A percentile compares a stretch with the other conserved stretches of the same genome.
phyloP scores from a whole-genome alignment of 2,113 vertebrate species.

The Oreochromis niloticus region DNA sequence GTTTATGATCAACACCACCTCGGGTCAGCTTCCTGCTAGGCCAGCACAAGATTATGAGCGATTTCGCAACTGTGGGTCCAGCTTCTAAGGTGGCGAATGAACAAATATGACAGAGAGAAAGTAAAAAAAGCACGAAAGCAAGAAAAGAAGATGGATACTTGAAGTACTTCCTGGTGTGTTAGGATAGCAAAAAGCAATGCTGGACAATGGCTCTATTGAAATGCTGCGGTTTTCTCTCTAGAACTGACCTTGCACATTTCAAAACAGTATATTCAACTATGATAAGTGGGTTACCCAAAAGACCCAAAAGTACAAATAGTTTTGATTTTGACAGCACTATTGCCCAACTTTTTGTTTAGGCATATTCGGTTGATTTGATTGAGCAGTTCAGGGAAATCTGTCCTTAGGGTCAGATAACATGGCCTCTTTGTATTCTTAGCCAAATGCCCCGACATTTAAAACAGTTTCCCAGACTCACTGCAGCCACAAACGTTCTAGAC shows the following conservation, averaged over 20 bases:
- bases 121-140: neutral
- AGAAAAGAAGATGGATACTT: neutral
- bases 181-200: slow-evolving; percentile 14
- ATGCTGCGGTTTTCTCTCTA: neutral
- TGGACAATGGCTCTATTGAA: neutral
- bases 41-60: slow-evolving; percentile 58
- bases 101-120: neutral
- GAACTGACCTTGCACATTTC: neutral
- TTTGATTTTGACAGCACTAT: neutral
- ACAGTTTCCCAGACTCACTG: neutral
- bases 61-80: slow-evolving; percentile 46
- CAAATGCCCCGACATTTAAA: neutral
- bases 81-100: slow-evolving; percentile 31
- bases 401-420: neutral
- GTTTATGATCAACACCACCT: slow-evolving; percentile 72
- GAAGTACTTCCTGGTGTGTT: slow-evolving; percentile 22
- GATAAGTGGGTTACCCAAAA: neutral
- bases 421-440: neutral
- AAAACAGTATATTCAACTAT: neutral
- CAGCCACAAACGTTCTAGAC: neutral
- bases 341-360: neutral
- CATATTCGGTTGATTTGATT: neutral
- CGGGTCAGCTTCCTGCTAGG: slow-evolving; percentile 61
- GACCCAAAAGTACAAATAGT: neutral
- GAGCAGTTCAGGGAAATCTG: neutral